Evolutionary conservation across 2,888 invertebrate genomes (phyloP), one percentile per base, ranked within the genome.

Genomic region (Pheosia tremula): DNA sequence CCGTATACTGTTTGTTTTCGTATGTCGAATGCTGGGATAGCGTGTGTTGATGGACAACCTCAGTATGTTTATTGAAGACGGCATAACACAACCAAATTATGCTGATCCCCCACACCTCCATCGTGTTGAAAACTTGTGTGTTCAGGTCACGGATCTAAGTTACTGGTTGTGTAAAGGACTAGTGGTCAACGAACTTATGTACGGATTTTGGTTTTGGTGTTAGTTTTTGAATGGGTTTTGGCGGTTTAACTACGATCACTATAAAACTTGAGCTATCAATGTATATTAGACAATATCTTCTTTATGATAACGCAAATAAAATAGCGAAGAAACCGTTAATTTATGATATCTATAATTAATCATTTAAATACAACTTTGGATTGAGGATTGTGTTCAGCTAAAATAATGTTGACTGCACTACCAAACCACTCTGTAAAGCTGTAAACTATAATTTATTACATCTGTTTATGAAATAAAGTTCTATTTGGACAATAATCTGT

Each of bases 1-100:
- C 79, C 71, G 69, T 66, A 61, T 69, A 71, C 75, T 89, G 92
- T 93, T 92, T 93, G 91, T 91, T 92, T 91, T 89, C 77, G 80
- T 78, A 83, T 86, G 91, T 89, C 91, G 83, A 87, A 84, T 85
- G 80, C 83, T 79, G 79, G 79, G 80, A 83, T 87, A 88, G 85
- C 84, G 84, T 84, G 86, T 78, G 74, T 82, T 86, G 91, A 92
- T 77, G 83, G 91, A 90, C 77, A 68, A 60, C 80, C 82, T 90
- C 89, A 88, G 84, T 82, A 77, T 87, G 89, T 90, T 88, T 88
- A 87, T 78, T 73, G 80, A 83, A 83, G 80, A 81, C 82, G 75
- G 79, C 77, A 74, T 74, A 75, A 69, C 72, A 62, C 66, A 73
- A 69, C 87, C 88, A 82, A 68, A 71, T n/a, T 74, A 64, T 64